Conservation (phyloP, 2,797 vertebrate genomes). For the Melanotaenia boesemani region DNA sequence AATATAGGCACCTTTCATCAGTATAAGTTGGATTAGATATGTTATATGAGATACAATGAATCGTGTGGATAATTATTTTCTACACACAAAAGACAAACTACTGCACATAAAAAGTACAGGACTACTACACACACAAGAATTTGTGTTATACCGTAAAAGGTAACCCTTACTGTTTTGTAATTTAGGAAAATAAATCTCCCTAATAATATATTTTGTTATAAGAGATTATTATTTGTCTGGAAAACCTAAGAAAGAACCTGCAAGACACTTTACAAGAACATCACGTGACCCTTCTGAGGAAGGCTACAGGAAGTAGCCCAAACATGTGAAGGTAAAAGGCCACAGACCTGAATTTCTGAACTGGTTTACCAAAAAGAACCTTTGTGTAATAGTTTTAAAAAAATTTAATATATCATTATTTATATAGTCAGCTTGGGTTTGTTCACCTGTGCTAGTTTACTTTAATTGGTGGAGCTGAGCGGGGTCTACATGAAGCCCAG, state of each 20-base stretch:
- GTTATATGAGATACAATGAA: neutral
- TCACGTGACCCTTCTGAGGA: neutral
- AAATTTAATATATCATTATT: neutral
- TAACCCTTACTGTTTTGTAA: neutral
- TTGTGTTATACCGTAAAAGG: constrained; percentile 1
- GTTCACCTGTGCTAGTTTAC: neutral
- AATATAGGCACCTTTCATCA: constrained; percentile 34
- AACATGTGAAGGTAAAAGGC: neutral
- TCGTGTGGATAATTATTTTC: constrained; percentile 19
- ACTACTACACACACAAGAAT: constrained; percentile 8
- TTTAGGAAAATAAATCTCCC: constrained; percentile 13
- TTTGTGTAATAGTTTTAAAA: neutral
- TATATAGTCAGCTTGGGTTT: neutral
- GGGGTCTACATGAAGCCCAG: neutral
- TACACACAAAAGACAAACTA: constrained; percentile 25
- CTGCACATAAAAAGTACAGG: constrained; percentile 37
- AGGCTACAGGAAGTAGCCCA: neutral
- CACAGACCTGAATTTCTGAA: neutral
- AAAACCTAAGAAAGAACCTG: neutral
- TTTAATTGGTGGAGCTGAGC: neutral
- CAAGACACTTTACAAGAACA: neutral
- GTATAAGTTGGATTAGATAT: constrained; percentile 7
- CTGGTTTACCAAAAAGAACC: no score
- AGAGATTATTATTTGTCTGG: neutral
- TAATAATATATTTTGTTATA: neutral